Evolutionary conservation across 1,140 invertebrate species (phyloP).

Genomic region (Phortica variegata): DNA sequence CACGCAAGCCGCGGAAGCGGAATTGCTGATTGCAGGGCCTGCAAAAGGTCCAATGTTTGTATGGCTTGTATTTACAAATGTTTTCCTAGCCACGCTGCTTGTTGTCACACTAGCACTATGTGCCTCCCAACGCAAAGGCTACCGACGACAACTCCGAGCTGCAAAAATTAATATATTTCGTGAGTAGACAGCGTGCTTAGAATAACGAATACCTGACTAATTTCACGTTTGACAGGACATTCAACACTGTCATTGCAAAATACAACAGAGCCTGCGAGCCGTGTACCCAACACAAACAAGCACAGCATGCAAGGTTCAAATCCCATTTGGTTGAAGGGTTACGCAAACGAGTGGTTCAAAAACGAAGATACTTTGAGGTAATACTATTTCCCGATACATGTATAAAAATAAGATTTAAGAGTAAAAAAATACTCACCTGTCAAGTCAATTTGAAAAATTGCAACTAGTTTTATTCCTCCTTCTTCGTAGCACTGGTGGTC

Average conservation of each 20-base stretch:
- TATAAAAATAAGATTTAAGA: constrained; percentile 8
- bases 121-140: constrained; percentile 78
- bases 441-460: neutral
- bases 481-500: constrained; percentile 63
- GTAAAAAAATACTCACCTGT: neutral
- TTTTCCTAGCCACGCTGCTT: constrained; percentile 76
- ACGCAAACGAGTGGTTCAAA: constrained; percentile 94
- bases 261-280: constrained; percentile 54
- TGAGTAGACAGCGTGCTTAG: constrained; percentile 58
- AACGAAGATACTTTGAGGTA: constrained; percentile 77
- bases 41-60: constrained; percentile 63
- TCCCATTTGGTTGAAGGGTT: constrained; percentile 92
- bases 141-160: constrained; percentile 85
- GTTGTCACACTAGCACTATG: constrained; percentile 78
- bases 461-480: neutral
- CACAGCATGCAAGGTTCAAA: constrained; percentile 92
- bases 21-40: constrained; percentile 60
- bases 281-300: constrained; percentile 92
- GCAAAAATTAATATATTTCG: constrained; percentile 91
- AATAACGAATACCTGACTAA: no score
- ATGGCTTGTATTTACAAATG: constrained; percentile 78
- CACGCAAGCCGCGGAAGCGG: constrained; percentile 76
- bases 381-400: no score
- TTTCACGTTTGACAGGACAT: constrained; percentile 22
- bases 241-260: constrained; percentile 42